These are phyloP conservation scores for Aphelinus certus DNA, from an alignment of 1,140 invertebrate species.

Conservation along the genomic window DNA sequence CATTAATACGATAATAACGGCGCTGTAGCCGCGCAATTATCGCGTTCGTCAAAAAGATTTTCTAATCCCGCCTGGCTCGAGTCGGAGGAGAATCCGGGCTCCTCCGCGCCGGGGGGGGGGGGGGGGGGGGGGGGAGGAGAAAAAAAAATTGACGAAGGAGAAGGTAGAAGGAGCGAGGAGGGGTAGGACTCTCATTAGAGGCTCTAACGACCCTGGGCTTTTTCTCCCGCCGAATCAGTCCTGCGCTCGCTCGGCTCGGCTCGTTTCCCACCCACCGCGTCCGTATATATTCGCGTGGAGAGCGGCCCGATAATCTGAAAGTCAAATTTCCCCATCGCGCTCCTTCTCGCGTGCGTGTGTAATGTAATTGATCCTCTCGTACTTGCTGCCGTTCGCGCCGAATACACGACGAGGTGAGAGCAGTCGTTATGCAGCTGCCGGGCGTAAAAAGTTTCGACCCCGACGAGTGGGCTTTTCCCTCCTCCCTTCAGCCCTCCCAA, in stretches of 20 bases:
- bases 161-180: constrained; percentile 19
- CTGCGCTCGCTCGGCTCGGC: not conserved
- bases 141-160: constrained; percentile 29
- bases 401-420: not conserved
- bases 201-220: constrained; percentile 55
- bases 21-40: not conserved
- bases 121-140: not conserved
- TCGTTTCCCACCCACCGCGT: constrained; percentile 1
- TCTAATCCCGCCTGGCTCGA: constrained; percentile 43
- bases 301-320: constrained; percentile 56
- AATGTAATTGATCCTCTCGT: constrained; percentile 36
- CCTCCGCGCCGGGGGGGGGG: not conserved
- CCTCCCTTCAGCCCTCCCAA: too few species aligned
- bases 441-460: constrained; percentile 19
- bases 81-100: constrained; percentile 30
- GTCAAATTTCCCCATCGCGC: constrained; percentile 60
- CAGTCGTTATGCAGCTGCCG: constrained; percentile 14
- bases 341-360: constrained; percentile 23
- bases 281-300: constrained; percentile 14
- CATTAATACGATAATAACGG: too few species aligned
- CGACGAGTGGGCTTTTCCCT: constrained; percentile 6
- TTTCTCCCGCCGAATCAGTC: constrained; percentile 22
- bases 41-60: constrained; percentile 34
- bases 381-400: not conserved
- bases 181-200: constrained; percentile 55